Evolutionary conservation across 2,797 vertebrate genomes (phyloP), one percentile per base, ranked within the genome.

Genomic region (Gambelia wislizenii): DNA sequence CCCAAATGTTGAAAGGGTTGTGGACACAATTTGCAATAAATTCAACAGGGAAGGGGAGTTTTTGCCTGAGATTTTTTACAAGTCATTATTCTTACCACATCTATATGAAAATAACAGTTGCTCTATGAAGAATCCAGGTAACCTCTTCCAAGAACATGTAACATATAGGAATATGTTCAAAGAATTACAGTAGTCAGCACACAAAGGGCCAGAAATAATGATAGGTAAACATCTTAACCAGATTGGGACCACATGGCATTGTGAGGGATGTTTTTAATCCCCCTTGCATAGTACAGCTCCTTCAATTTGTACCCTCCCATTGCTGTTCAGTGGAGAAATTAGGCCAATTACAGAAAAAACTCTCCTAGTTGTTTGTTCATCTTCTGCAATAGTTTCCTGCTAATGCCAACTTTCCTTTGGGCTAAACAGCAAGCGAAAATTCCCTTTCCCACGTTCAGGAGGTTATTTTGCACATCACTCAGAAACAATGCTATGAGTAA

Each of bases 1-100:
- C 25, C 25, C 89, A 7, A 39, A 85, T 72, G 67, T 80, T 87
- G 18, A 47, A 87, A 61, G 39, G 91, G 39, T 18, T 69, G 56
- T 54, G 33, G 33, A 61, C 89, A 92, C 22, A 6, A 59, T 81
- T 86, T 0, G 59, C 82, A 44, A 70, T 54, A 36, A 22, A 79
- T 20, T 69, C 82, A 2, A 13, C 2, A 4, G 18, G 59, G 36
- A 39, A 27, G 8, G 8, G 36, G 59, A 33, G 72, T 27, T 18
- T 52, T 18, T 52, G 22, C 49, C 9, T 56, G 13, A 42, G 8
- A 44, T 85, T 75, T 39, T 27, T 61, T 61, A 9, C 27, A n/a
- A 44, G 39, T 9, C 6, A 12, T 14, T 30, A 16, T 44, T 75
- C 36, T n/a, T 44, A 44, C 3, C 14, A 33, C 33, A 30, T 36